These are phyloP conservation scores for Stomatorhinus ivindoensis DNA, from an alignment of 2,113 vertebrate species.

Conservation along the genomic window DNA sequence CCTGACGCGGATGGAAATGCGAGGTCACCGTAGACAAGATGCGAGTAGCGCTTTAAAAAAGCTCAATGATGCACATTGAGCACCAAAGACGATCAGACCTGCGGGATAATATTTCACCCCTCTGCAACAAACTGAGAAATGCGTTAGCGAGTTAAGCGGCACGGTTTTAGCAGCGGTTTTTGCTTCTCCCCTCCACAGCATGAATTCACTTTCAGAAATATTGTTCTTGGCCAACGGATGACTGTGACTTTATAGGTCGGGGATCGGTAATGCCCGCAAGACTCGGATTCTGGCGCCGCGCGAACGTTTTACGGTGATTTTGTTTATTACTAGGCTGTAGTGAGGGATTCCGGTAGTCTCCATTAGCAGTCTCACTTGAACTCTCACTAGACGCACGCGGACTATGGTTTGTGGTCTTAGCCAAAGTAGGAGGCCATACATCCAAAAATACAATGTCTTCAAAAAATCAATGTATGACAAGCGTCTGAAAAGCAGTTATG, in stretches of 20 bases:
- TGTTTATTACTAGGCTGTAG: not conserved
- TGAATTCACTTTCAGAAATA: not conserved
- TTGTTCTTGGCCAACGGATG: not conserved
- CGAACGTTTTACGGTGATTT: not conserved
- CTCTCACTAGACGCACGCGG: not conserved
- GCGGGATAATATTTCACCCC: slow-evolving; percentile 33
- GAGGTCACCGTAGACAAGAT: slow-evolving; percentile 46
- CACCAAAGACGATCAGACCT: slow-evolving; percentile 49
- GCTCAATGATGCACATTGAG: slow-evolving; percentile 48
- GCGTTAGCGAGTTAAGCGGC: not conserved
- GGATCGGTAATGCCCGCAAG: not conserved
- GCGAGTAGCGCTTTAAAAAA: slow-evolving; percentile 57
- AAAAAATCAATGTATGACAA: not conserved
- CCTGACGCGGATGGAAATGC: slow-evolving; percentile 38
- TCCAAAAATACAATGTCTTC: not conserved
- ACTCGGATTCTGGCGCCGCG: not conserved
- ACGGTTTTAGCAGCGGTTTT: not conserved
- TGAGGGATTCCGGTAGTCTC: not conserved
- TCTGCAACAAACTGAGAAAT: not conserved
- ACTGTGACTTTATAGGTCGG: not conserved
- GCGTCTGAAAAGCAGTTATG: not conserved
- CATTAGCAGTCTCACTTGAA: not conserved
- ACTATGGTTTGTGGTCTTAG: not conserved
- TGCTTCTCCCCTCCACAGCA: not conserved
- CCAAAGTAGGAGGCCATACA: not conserved